A percentile compares a stretch with the other conserved stretches of the same genome.
Conservation (phyloP, 2,113 vertebrate genomes). For the Nothoprocta perdicaria region DNA sequence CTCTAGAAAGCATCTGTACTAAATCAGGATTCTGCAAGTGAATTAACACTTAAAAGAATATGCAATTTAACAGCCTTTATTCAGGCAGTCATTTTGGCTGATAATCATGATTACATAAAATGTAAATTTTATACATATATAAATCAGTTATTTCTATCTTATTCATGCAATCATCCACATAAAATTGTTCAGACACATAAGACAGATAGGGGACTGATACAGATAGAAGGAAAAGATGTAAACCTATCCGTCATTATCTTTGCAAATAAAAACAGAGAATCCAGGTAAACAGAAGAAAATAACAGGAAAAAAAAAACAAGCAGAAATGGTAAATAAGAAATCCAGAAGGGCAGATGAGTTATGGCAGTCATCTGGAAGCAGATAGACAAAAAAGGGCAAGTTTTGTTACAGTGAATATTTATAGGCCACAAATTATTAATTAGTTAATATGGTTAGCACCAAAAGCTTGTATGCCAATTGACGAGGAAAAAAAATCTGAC, state of each 20-base stretch:
- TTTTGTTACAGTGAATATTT: neutral
- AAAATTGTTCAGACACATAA: neutral
- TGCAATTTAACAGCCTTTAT: neutral
- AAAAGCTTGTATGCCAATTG: neutral
- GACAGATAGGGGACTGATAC: neutral
- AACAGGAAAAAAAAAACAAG: neutral
- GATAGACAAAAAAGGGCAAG: neutral
- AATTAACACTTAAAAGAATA: neutral
- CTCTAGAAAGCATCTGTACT: neutral
- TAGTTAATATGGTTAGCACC: neutral
- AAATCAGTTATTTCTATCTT: neutral
- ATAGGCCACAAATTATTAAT: neutral
- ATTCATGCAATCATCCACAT: neutral
- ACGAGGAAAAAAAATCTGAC: neutral
- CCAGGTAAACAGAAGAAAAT: neutral
- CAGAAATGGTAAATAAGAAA: neutral
- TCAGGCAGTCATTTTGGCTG: neutral
- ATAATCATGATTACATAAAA: neutral
- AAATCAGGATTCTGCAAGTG: neutral
- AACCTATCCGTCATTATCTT: neutral
- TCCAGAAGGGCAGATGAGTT: neutral
- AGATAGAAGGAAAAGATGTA: neutral
- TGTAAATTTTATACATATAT: neutral
- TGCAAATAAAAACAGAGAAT: neutral
- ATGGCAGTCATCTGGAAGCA: neutral